These are phyloP conservation scores for Hafferia zeledoni DNA, from an alignment of 2,797 vertebrate genomes.

Conservation along the genomic window DNA sequence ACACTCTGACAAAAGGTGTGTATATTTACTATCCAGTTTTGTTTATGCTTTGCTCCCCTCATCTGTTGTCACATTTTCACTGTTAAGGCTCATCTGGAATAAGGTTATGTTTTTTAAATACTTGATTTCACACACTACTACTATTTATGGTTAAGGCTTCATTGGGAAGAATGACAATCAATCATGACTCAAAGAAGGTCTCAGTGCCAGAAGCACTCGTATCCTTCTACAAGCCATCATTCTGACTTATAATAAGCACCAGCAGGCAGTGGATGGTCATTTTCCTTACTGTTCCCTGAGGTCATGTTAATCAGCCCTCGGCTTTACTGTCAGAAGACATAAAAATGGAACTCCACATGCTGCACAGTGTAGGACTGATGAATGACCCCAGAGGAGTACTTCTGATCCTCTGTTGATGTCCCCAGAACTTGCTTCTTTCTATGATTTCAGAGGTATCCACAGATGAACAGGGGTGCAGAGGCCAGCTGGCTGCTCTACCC, in stretches of 20 bases:
- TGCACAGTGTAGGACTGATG: background rate
- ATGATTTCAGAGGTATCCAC: background rate
- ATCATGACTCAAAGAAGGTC: constrained; percentile 18
- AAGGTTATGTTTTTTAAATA: constrained; percentile 44
- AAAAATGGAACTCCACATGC: background rate
- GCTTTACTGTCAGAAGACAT: constrained; percentile 39
- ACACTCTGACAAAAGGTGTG: background rate
- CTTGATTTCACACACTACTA: constrained; percentile 31
- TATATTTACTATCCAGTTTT: background rate
- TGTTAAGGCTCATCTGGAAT: background rate
- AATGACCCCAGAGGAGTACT: background rate
- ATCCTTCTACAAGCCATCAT: constrained; percentile 26
- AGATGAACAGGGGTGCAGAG: background rate
- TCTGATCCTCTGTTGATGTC: background rate
- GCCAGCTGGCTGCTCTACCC: background rate
- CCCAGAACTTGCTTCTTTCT: background rate
- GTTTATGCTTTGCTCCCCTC: background rate
- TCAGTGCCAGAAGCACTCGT: constrained; percentile 21
- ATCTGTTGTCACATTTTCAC: background rate
- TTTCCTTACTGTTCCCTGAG: constrained; percentile 26
- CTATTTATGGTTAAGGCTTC: constrained; percentile 55
- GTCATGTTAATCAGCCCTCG: constrained; percentile 24
- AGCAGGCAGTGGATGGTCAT: constrained; percentile 37
- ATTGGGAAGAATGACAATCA: constrained; percentile 35
- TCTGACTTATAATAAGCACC: constrained; percentile 31